A percentile compares a stretch with the other conserved stretches of the same genome.
Conservation (phyloP, 2,888 invertebrate species). For the Mechanitis mazaeus region DNA sequence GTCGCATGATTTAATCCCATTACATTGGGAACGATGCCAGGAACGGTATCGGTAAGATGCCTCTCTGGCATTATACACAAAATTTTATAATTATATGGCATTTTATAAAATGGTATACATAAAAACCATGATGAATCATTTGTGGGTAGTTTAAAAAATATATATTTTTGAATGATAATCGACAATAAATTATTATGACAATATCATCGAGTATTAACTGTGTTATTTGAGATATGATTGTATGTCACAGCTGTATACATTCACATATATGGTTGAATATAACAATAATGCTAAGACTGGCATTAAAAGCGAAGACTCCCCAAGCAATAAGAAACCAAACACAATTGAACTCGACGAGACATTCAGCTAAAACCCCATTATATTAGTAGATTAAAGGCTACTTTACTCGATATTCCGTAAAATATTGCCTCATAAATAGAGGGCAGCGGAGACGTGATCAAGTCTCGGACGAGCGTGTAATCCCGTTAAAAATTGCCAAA, state of each 20-base stretch:
- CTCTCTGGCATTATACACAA: conserved; percentile 4
- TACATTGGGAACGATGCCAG: conserved; percentile 69
- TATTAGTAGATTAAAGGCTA: conserved; percentile 74
- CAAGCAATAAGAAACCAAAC: conserved; percentile 58
- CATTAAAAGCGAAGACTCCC: conserved; percentile 45
- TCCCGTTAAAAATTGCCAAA: conserved; percentile 76
- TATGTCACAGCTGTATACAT: too few species aligned
- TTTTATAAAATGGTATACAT: background rate
- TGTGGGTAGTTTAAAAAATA: background rate
- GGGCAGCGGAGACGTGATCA: conserved; percentile 71
- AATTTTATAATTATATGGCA: background rate
- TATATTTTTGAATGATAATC: too few species aligned
- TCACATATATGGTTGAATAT: conserved; percentile 9
- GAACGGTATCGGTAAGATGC: conserved; percentile 33
- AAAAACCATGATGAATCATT: background rate
- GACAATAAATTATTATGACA: too few species aligned
- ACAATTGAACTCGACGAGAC: conserved; percentile 56
- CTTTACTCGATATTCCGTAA: conserved; percentile 75
- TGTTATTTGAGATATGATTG: too few species aligned
- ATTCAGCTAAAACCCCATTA: conserved; percentile 60
- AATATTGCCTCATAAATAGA: conserved; percentile 74
- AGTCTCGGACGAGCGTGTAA: conserved; percentile 55
- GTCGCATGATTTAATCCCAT: conserved; percentile 75
- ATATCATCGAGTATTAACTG: too few species aligned
- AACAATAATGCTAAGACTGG: conserved; percentile 42